Conservation (phyloP, 2,113 vertebrate species). For the Variabilichromis moorii region DNA sequence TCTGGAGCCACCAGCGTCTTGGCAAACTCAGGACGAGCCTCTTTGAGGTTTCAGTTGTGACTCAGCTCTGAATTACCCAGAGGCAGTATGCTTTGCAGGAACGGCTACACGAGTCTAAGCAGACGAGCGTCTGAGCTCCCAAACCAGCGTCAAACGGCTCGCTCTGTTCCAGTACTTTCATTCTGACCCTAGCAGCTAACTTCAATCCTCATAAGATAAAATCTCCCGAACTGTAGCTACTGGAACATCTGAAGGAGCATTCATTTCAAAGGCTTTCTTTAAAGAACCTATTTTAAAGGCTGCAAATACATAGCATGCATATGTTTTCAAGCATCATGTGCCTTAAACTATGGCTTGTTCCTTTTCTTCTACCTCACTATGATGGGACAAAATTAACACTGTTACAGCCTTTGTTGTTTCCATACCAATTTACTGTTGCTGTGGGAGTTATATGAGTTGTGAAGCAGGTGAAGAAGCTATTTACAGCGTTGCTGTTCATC, state of each 20-base stretch:
- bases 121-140: not conserved
- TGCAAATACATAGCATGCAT: not conserved
- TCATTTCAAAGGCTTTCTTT: not conserved
- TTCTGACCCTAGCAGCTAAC: not conserved
- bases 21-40: not conserved
- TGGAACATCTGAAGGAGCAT: not conserved
- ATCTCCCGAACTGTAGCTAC: not conserved
- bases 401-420: not conserved
- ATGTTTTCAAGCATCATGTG: not conserved
- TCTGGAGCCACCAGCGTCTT: not conserved
- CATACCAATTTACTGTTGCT: not conserved
- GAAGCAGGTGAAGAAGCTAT: not conserved
- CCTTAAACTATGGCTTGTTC: not conserved
- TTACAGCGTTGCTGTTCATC: not conserved
- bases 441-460: not conserved
- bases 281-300: not conserved
- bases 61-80: slow-evolving; percentile 10
- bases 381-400: not conserved
- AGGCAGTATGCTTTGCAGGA: not conserved
- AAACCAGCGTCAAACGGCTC: not conserved
- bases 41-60: slow-evolving; percentile 16
- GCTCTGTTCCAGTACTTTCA: not conserved
- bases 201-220: not conserved
- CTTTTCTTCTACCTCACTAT: not conserved
- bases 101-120: not conserved